phyloP scores from a whole-genome alignment of 1,140 invertebrate species.

The Psix sp. region DNA sequence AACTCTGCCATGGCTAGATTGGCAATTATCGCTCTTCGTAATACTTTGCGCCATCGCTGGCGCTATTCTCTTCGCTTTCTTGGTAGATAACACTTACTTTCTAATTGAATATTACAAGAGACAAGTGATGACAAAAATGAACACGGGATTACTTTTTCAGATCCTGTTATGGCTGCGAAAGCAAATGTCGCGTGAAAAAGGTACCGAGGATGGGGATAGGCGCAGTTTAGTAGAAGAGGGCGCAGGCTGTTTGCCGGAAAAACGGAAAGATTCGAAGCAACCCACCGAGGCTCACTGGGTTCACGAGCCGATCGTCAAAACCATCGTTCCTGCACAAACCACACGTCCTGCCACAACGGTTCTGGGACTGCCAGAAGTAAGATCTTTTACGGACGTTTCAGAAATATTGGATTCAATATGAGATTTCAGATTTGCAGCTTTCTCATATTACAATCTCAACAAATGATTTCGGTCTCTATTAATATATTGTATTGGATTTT shows the following conservation, averaged over 20 bases:
- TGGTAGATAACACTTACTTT: conserved; percentile 60
- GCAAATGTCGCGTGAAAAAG: conserved; percentile 78
- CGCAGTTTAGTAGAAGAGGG: conserved; percentile 74
- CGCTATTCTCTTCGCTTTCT: conserved; percentile 75
- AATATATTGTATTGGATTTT: too few relatives aligned
- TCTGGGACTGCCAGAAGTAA: conserved; percentile 67
- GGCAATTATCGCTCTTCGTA: conserved; percentile 73
- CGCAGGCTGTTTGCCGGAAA: conserved; percentile 64
- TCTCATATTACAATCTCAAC: too few relatives aligned
- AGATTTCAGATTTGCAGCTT: too few relatives aligned
- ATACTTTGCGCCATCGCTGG: conserved; percentile 73
- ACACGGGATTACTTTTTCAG: conserved; percentile 39
- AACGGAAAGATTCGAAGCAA: conserved; percentile 65
- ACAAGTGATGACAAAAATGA: neutral
- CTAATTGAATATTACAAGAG: neutral
- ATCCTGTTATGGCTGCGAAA: conserved; percentile 77
- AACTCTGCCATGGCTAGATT: conserved; percentile 73
- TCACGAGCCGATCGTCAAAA: conserved; percentile 71
- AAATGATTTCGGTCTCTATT: too few relatives aligned
- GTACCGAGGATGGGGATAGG: conserved; percentile 73
- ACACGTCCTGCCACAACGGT: conserved; percentile 38
- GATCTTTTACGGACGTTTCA: conserved; percentile 1
- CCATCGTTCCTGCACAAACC: conserved; percentile 63
- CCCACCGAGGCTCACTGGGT: conserved; percentile 73
- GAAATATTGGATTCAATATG: too few relatives aligned